Conservation (phyloP, 2,797 vertebrate genomes). For the Spinus olivaceus region DNA sequence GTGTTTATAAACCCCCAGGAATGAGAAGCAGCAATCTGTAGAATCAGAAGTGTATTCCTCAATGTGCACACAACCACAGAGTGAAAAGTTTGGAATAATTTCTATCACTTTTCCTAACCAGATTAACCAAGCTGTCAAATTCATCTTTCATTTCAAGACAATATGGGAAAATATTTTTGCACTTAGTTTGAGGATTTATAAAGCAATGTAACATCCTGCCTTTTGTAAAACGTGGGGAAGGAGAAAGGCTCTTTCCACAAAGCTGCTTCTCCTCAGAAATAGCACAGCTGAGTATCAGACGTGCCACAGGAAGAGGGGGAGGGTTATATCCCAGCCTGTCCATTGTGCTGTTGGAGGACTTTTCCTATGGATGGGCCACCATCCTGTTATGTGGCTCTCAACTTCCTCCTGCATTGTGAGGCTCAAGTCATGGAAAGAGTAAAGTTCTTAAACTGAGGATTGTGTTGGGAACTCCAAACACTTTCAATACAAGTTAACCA, state of each 20-base stretch:
- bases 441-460: constrained; percentile 46
- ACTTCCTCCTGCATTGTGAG: constrained; percentile 65
- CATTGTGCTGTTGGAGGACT: constrained; percentile 50
- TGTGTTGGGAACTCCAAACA: constrained; percentile 43
- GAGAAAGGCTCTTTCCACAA: constrained; percentile 27
- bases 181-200: constrained; percentile 1
- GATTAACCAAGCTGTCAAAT: constrained; percentile 23
- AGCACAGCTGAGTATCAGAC: constrained; percentile 1
- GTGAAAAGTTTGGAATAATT: not conserved
- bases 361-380: constrained; percentile 62
- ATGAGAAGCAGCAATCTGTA: not conserved
- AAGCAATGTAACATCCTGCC: constrained; percentile 61
- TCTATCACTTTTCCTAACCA: not conserved
- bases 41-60: not conserved
- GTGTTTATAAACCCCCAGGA: not conserved
- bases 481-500: constrained; percentile 50
- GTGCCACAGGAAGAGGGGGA: constrained; percentile 58
- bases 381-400: constrained; percentile 60
- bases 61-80: not conserved
- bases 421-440: constrained; percentile 57
- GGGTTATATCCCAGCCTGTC: constrained; percentile 31
- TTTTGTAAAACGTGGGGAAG: constrained; percentile 16
- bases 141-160: constrained; percentile 14
- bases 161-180: constrained; percentile 37
- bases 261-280: constrained; percentile 43